These are phyloP conservation scores for Girardinichthys multiradiatus DNA, from an alignment of 2,113 vertebrate species.

Conservation along the genomic window DNA sequence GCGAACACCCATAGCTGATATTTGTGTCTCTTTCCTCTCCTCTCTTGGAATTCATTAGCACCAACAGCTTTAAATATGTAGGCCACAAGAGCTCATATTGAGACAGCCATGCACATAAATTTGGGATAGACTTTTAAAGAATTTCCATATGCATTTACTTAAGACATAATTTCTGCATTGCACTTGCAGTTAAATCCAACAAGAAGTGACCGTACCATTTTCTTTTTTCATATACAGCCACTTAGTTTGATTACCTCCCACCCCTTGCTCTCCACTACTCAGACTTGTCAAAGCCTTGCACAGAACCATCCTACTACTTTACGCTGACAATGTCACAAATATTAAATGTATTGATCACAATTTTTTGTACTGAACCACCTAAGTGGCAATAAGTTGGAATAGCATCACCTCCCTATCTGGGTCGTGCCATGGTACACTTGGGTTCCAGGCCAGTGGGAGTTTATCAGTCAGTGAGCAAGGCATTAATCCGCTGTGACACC, in stretches of 20 bases:
- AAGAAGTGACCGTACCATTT: slow-evolving; percentile 56
- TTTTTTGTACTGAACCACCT: slow-evolving; percentile 64
- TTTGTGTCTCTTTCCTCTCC: slow-evolving; percentile 5
- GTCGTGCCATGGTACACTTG: slow-evolving; percentile 60
- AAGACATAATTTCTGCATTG: slow-evolving; percentile 47
- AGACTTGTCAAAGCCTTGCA: slow-evolving; percentile 40
- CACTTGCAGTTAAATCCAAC: slow-evolving; percentile 52
- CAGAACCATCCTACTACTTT: slow-evolving; percentile 34
- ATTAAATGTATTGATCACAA: slow-evolving; percentile 64
- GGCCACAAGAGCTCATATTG: slow-evolving; percentile 11
- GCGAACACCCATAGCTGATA: slow-evolving; percentile 3
- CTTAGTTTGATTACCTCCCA: slow-evolving; percentile 70
- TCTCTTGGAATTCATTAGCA: neutral
- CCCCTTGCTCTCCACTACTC: slow-evolving; percentile 22
- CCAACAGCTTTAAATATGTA: slow-evolving; percentile 6
- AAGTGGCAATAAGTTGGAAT: slow-evolving; percentile 64
- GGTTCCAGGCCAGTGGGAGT: slow-evolving; percentile 69
- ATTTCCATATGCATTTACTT: slow-evolving; percentile 14
- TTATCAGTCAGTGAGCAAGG: slow-evolving; percentile 76
- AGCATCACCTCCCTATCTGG: slow-evolving; percentile 72
- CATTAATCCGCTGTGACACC: slow-evolving; percentile 82
- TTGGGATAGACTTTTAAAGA: slow-evolving; percentile 5
- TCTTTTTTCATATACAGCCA: slow-evolving; percentile 69
- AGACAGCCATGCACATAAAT: slow-evolving; percentile 22
- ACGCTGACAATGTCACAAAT: slow-evolving; percentile 48